These are phyloP conservation scores for Gymnobelideus leadbeateri DNA, from an alignment of 2,113 vertebrate genomes.

Conservation along the genomic window DNA sequence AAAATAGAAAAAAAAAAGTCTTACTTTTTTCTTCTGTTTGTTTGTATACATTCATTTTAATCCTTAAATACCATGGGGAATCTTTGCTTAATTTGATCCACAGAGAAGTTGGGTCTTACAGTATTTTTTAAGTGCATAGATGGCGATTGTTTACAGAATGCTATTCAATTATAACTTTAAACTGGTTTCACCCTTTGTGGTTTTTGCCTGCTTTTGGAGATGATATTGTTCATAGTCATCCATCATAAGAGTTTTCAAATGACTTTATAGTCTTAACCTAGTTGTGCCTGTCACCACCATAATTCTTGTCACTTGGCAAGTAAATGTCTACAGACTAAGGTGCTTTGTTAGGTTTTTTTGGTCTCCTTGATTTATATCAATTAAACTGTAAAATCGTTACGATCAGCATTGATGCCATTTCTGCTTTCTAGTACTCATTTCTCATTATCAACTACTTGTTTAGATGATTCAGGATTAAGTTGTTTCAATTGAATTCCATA, in stretches of 20 bases:
- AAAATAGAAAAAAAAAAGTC: not conserved
- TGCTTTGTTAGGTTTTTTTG: not conserved
- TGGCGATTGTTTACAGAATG: slow-evolving; percentile 74
- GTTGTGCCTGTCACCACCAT: not conserved
- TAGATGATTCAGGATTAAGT: not conserved
- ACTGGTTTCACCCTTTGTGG: not conserved
- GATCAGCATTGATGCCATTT: not conserved
- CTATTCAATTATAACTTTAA: slow-evolving; percentile 32
- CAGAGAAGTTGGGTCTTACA: not conserved
- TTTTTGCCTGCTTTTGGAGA: not conserved
- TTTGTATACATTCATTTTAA: not conserved
- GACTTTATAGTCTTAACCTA: not conserved
- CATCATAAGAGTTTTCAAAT: not conserved
- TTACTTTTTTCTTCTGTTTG: not conserved
- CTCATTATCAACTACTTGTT: not conserved
- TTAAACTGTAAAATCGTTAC: not conserved
- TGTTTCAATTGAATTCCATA: not conserved
- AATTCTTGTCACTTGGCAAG: not conserved
- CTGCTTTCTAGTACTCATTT: not conserved
- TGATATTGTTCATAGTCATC: not conserved
- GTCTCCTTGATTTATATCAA: not conserved
- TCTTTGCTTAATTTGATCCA: not conserved
- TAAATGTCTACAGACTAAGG: not conserved
- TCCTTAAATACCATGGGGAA: not conserved
- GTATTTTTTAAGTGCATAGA: slow-evolving; percentile 52